Conservation (phyloP, 2,888 invertebrate genomes). For the Chloroclystis v-ata region DNA sequence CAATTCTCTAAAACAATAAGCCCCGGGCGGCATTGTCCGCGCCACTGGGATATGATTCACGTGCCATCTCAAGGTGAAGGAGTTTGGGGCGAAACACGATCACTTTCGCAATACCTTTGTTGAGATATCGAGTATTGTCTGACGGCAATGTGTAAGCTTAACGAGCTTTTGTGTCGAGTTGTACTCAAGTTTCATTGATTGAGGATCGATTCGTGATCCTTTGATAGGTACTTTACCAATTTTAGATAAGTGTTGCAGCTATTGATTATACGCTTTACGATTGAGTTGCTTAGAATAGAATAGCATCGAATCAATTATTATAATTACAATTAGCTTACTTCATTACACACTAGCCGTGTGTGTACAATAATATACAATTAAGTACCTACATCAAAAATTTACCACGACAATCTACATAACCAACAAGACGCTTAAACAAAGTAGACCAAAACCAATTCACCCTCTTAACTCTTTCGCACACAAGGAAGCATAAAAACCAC, state of each 20-base stretch:
- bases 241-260: no score
- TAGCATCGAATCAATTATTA: neutral
- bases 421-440: constrained; percentile 4
- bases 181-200: no score
- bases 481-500: constrained; percentile 19
- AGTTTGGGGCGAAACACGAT: constrained; percentile 37
- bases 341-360: neutral
- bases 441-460: constrained; percentile 15
- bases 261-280: no score
- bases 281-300: no score
- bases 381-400: no score
- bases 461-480: constrained; percentile 16
- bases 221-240: no score
- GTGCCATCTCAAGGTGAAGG: constrained; percentile 43
- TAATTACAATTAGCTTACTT: neutral
- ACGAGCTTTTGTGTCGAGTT: neutral
- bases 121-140: constrained; percentile 4
- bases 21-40: constrained; percentile 10
- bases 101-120: constrained; percentile 50
- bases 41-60: constrained; percentile 38
- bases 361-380: no score
- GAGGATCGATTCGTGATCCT: no score
- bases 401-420: no score
- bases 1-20: constrained; percentile 11
- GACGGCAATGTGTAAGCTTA: neutral